phyloP scores from a whole-genome alignment of 2,797 vertebrate species.

The Luscinia luscinia region DNA sequence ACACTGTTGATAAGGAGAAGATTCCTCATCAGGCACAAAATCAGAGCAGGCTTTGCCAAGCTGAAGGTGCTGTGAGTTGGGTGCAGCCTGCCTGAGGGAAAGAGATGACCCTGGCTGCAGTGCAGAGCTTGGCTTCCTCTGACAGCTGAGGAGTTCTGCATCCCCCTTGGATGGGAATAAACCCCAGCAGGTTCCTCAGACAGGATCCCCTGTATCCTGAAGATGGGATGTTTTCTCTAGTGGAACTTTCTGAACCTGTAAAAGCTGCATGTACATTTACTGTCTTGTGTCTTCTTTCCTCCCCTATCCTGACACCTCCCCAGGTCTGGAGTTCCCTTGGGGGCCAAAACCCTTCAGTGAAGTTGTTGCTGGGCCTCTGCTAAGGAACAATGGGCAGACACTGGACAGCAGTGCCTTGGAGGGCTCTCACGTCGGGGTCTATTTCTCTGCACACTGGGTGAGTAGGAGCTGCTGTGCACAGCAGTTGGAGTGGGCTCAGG shows the following conservation, averaged over 20 bases:
- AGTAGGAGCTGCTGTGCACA: slow-evolving; percentile 65
- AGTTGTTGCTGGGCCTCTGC: slow-evolving; percentile 93
- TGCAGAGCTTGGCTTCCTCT: background rate
- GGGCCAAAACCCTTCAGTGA: slow-evolving; percentile 96
- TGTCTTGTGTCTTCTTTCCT: background rate
- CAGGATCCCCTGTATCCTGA: background rate
- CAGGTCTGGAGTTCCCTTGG: slow-evolving; percentile 99
- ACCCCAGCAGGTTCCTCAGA: background rate
- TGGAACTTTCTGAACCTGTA: background rate
- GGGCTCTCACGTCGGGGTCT: slow-evolving; percentile 94
- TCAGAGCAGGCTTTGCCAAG: background rate
- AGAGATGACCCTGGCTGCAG: background rate
- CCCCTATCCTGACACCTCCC: background rate
- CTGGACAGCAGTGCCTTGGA: slow-evolving; percentile 91
- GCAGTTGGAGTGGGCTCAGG: background rate
- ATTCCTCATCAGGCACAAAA: background rate
- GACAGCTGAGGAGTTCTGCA: background rate
- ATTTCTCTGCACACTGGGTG: slow-evolving; percentile 99
- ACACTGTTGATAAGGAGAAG: background rate
- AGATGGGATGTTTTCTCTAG: background rate
- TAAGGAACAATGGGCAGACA: slow-evolving; percentile 90
- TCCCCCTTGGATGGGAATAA: background rate
- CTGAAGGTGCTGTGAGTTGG: background rate
- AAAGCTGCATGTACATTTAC: background rate
- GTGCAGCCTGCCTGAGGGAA: background rate